These are phyloP conservation scores for Acanthiza pusilla DNA, from an alignment of 2,797 vertebrate genomes.

Conservation along the genomic window DNA sequence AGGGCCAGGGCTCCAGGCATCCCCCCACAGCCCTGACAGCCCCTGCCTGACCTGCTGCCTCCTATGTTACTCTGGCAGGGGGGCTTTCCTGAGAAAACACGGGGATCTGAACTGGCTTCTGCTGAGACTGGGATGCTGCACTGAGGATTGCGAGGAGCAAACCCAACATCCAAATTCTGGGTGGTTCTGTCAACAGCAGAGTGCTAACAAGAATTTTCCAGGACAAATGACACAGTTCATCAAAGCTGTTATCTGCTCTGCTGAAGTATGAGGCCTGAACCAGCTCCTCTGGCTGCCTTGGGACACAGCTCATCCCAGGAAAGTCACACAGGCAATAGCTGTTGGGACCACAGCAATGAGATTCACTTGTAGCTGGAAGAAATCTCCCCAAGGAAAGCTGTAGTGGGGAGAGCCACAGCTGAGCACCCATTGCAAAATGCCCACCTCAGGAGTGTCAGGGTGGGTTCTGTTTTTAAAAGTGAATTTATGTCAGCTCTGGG, in stretches of 20 bases:
- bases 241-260: background rate
- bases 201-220: background rate
- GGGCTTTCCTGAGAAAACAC: background rate
- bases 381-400: background rate
- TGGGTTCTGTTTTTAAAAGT: background rate
- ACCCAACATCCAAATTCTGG: background rate
- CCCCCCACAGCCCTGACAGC: background rate
- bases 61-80: fast-evolving
- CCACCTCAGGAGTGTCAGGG: background rate
- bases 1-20: background rate
- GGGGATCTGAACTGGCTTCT: background rate
- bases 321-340: background rate
- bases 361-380: background rate
- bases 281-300: background rate
- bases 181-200: background rate
- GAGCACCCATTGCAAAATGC: background rate
- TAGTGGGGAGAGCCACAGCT: background rate
- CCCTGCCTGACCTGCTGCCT: background rate
- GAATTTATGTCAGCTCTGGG: background rate
- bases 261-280: background rate
- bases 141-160: fast-evolving
- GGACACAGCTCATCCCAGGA: background rate
- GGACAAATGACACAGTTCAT: background rate
- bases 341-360: background rate
- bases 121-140: background rate